Evolutionary conservation across 2,797 vertebrate genomes (phyloP), one percentile per base, ranked within the genome.

Genomic region (Protonibea diacanthus): DNA sequence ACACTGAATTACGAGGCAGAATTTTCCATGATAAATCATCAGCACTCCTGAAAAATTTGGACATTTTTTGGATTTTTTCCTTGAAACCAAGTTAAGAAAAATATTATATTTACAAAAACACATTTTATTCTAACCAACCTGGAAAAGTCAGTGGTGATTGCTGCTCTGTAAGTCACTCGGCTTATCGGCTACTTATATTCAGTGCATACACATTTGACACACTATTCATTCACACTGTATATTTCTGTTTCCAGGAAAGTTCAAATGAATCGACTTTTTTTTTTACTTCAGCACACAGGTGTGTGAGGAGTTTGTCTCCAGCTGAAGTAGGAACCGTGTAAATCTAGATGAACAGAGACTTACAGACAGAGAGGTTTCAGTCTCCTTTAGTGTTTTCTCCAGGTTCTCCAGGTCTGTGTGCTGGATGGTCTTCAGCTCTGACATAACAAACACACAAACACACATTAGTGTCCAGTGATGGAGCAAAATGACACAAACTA

Each of bases 381-480:
- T 96, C 70, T 97, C 95, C 27, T 83, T 94, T 63, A 97, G 93
- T 0, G 92, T 92, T 68, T 95, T 95, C 86, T 96, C 94, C 71
- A 98, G 91, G 0, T 78, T 92, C 63, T 96, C 95, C 84, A 94
- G 91, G 68, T 98, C 95, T 0, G 87, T 85, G 80, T 96, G 94
- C 76, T 97, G 96, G 62, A 81, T 82, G 44, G 71, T 94, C 91
- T 95, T 96, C 86, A 99, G 91, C 74, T 97, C 98, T 99, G 79
- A 38, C 44, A 69, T 8, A 21, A 52, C 55, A 73, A 3, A 40
- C 0, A 25, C 25, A 65, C 53, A 80, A 6, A 21, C 7, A 58
- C 4, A 51, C 27, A 61, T 53, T 14, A 60, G 3, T 7, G 45
- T 65, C 15, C 44, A 63, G 8, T 5, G 14, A 73, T 15, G 0